Evolutionary conservation across 1,140 invertebrate genomes (phyloP), one percentile per base, ranked within the genome.

Genomic region (Listronotus oregonensis): DNA sequence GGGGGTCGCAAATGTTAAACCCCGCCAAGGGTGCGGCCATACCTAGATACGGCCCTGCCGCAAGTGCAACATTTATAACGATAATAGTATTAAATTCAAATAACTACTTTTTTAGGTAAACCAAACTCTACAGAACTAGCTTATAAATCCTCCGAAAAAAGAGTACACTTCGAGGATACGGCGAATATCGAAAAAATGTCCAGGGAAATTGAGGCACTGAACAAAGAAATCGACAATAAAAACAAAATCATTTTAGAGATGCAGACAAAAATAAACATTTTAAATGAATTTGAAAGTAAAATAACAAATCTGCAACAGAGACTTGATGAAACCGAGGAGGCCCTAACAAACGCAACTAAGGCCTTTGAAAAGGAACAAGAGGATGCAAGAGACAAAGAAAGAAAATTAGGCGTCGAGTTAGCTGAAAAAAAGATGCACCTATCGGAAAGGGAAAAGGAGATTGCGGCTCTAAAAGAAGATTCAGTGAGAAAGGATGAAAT

Each of bases 401-500:
- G 78, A 43, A 79, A 83, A 50, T 79, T 88, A 27, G 81, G 84
- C 62, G 78, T 84, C 49, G 83, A 86, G 73, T 65, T 87, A 8
- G 73, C 80, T 11, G 82, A 86, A 70, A 75, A 85, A 10, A 84
- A 85, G 39, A 80, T 83, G 65, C 75, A 82, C 47, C 70, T 85
- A 7, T 83, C 80, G 49, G 80, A 86, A 37, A 83, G 81, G 61
- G 80, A 81, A 3, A 83, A 84, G 44, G 84, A 88, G 67, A 70
- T 87, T 9, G 75, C 85, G 57, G 75, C 83, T 51, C 79, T 85
- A 7, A 84, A 83, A 75, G 80, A 83, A 61, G 85, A 86, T 66
- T 82, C 86, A 42, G 74, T 82, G 18, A 74, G 82, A 27, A 83
- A 85, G 63, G 85, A 88, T 75, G 84, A 84, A 34, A 85, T 87